Conservation (phyloP, 2,797 vertebrate species). For the Natrix natrix region DNA sequence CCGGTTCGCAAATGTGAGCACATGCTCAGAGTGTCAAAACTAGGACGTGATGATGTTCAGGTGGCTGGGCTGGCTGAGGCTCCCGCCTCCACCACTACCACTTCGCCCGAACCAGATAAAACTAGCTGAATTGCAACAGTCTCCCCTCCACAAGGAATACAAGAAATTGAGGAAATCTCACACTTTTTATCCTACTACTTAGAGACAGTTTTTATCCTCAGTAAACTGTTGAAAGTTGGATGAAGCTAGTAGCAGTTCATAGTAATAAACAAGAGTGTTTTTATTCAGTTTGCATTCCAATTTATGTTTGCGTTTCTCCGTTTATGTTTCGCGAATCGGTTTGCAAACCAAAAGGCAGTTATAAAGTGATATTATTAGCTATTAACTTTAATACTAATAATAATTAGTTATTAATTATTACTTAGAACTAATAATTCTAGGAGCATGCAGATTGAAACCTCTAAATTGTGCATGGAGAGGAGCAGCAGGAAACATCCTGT, state of each 20-base stretch:
- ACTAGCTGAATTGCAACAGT: no score
- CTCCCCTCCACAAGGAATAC: neutral
- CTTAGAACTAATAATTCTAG: neutral
- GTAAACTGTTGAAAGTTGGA: neutral
- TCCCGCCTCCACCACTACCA: no score
- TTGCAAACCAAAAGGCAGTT: neutral
- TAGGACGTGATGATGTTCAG: no score
- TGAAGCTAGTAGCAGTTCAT: neutral
- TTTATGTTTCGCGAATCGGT: neutral
- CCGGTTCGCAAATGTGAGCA: no score
- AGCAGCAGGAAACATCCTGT: neutral
- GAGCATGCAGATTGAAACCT: neutral
- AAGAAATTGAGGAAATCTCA: neutral
- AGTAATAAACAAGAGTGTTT: neutral
- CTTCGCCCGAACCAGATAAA: no score
- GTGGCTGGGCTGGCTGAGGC: no score
- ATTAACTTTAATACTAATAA: no score
- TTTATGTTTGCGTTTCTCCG: neutral
- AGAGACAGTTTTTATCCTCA: neutral
- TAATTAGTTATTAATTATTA: no score
- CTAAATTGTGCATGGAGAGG: neutral
- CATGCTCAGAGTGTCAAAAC: no score
- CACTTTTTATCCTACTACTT: neutral
- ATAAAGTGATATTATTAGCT: neutral
- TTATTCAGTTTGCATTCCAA: neutral